Percentiles rank a stretch among this genome's conserved stretches.
Conservation (phyloP, 2,797 vertebrate species). For the Lacerta bilineata region DNA sequence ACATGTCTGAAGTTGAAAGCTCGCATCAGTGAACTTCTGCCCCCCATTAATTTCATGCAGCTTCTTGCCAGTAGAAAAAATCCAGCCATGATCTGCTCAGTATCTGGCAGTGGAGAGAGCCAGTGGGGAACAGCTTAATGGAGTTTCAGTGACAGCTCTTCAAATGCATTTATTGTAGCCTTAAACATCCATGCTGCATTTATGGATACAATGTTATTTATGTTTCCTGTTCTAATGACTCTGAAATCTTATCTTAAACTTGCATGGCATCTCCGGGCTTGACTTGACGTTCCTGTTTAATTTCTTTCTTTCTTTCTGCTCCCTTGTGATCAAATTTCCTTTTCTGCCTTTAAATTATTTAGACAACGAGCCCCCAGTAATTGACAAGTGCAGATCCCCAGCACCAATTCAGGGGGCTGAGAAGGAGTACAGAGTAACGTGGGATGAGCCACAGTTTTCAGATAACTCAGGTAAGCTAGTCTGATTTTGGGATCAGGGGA, state of each 20-base stretch:
- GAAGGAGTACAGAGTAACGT: conserved; percentile 80
- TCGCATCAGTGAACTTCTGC: conserved; percentile 1
- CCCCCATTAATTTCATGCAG: conserved; percentile 1
- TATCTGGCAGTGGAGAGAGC: background rate
- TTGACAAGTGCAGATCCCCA: conserved; percentile 95
- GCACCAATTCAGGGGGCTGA: conserved; percentile 85
- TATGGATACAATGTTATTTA: background rate
- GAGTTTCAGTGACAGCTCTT: conserved; percentile 1
- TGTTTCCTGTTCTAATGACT: conserved; percentile 8
- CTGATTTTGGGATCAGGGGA: rapidly evolving
- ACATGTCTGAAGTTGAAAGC: conserved; percentile 28
- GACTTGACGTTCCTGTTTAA: background rate
- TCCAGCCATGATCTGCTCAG: conserved; percentile 8
- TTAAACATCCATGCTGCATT: background rate
- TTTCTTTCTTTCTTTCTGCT: background rate
- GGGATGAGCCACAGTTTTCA: conserved; percentile 97
- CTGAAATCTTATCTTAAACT: conserved; percentile 14
- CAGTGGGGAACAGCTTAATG: background rate
- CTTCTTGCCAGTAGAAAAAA: conserved; percentile 18
- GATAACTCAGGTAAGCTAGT: conserved; percentile 93
- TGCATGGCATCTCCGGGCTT: conserved; percentile 6
- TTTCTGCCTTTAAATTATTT: conserved; percentile 62
- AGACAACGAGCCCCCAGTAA: conserved; percentile 94
- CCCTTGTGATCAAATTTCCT: conserved; percentile 44
- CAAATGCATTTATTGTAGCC: background rate